Evolutionary conservation across 92 coral and sea anemone genomes (phyloP), one percentile per base, ranked within the genome.

Genomic region (Epizoanthus illoricatus): DNA sequence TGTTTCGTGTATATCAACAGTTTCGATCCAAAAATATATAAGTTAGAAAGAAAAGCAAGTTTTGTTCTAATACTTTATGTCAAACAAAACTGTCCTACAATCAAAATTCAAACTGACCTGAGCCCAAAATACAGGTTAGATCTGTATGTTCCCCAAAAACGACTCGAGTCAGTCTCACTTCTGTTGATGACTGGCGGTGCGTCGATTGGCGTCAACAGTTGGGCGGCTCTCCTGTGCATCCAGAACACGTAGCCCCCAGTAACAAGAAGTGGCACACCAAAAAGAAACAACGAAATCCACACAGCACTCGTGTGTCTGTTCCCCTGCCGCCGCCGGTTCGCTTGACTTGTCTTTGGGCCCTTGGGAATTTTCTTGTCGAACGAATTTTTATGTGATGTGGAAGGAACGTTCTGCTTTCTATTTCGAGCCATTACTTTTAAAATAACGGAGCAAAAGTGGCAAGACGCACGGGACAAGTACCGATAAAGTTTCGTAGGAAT

Each of bases 131-230:
- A 96, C 65, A 96, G 67, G 73, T 96, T 96, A 9, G 99, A 93
- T n/a, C 99, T 83, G 71, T 96, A 96, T 0, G 94, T 88, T 59
- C 99, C 99, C 99, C 99, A 96, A 79, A 91, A 91, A 13, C 98
- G 93, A 65, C 90, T 88, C 67, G 88, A 52, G 75, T 92, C 98
- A 74, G 80, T 80, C 70, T 93, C 93, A 24, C 89, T 65, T 16
- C 86, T 82, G 81, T 94, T 91, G 15, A 89, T 80, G 79, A 96
- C 97, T 49, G 84, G 87, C 18, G 94, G 94, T 5, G 92, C 94
- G 58, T 88, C 87, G 19, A 96, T 87, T 16, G 98, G 99, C 15
- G 93, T 94, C 69, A 89, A 88, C 63, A 96, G 87, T 71, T 90
- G 90, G 60, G 90, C 19, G 2, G 85, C 87, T 69, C 87, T 59